A percentile compares a stretch with the other conserved stretches of the same genome.
Conservation (phyloP, 30 jellyfish, hydroid and myxozoan genomes). For the Cassiopea xamachana region DNA sequence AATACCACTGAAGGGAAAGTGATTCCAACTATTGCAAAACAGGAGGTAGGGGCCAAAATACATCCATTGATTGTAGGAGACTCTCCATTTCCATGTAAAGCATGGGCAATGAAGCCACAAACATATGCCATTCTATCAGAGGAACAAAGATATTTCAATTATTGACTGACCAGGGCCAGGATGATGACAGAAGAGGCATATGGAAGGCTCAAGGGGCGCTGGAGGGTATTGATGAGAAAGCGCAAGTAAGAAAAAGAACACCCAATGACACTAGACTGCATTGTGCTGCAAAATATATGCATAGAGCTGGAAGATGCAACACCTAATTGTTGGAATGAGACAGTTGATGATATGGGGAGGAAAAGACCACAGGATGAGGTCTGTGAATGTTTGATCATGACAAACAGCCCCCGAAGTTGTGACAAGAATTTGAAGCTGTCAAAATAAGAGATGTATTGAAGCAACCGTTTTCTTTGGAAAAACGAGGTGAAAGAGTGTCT, state of each 20-base stretch:
- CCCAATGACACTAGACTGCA: slow-evolving; percentile 19
- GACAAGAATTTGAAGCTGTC: too few relatives aligned
- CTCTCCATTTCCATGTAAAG: slow-evolving; percentile 49
- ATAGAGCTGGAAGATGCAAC: slow-evolving; percentile 4
- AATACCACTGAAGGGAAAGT: neutral
- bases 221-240: slow-evolving; percentile 36
- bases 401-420: too few relatives aligned
- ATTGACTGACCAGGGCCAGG: slow-evolving; percentile 51
- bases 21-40: neutral
- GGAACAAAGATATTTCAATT: slow-evolving; percentile 34
- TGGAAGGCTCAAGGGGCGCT: slow-evolving; percentile 33
- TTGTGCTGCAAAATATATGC: slow-evolving; percentile 56
- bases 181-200: slow-evolving; percentile 65
- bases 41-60: neutral
- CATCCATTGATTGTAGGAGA: slow-evolving; percentile 32
- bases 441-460: too few relatives aligned
- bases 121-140: slow-evolving; percentile 1
- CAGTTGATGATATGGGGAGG: too few relatives aligned
- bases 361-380: too few relatives aligned
- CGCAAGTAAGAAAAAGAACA: neutral
- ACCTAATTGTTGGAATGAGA: neutral
- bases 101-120: slow-evolving; percentile 18
- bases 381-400: too few relatives aligned
- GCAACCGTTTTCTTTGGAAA: too few relatives aligned
- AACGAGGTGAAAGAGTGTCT: too few relatives aligned